phyloP scores from a whole-genome alignment of 2,888 invertebrate species.

The Acrocera orbiculus region DNA sequence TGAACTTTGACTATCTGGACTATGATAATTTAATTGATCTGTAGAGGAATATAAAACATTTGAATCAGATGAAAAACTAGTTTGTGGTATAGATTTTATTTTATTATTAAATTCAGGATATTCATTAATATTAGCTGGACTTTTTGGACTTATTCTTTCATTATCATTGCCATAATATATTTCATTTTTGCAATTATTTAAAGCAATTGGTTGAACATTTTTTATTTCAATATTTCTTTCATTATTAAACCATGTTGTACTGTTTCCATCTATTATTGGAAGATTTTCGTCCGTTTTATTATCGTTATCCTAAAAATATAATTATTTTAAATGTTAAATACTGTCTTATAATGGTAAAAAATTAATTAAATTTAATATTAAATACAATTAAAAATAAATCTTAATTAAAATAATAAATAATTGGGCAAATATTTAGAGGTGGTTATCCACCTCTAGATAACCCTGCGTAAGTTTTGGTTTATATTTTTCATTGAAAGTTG shows the following conservation, averaged over 20 bases:
- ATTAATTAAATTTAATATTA: no score
- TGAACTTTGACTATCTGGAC: constrained; percentile 29
- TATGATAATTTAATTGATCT: no score
- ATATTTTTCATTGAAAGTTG: no score
- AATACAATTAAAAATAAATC: no score
- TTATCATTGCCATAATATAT: constrained; percentile 44
- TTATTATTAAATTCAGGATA: constrained; percentile 32
- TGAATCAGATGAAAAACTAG: constrained; percentile 32
- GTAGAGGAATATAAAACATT: constrained; percentile 35
- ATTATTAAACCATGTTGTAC: constrained; percentile 28
- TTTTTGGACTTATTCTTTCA: constrained; percentile 48
- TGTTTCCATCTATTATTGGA: constrained; percentile 22
- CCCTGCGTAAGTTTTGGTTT: no score
- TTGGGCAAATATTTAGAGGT: no score
- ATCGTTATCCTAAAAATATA: constrained; percentile 20
- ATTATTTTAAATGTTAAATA: no score
- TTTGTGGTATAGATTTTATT: constrained; percentile 36
- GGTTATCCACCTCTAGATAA: no score
- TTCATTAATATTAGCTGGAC: constrained; percentile 47
- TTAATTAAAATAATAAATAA: no score
- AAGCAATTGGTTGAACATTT: constrained; percentile 34
- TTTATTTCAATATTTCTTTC: constrained; percentile 27
- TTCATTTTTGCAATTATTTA: constrained; percentile 32
- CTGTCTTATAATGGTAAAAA: no score
- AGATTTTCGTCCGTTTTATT: constrained; percentile 22